Evolutionary conservation across 2,888 invertebrate genomes (phyloP).

Genomic region (Agriotes lineatus): DNA sequence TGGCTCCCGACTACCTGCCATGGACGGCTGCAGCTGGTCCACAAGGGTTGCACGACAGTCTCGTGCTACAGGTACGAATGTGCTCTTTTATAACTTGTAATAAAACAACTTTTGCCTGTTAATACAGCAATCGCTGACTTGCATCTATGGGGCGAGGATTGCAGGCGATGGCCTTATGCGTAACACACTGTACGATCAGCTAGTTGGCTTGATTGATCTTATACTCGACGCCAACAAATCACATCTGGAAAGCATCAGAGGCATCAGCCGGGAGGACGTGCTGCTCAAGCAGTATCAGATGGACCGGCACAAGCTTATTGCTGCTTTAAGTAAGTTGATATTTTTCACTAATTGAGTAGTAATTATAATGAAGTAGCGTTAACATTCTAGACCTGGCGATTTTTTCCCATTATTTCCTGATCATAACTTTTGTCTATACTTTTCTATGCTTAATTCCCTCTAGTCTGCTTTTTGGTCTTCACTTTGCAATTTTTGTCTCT

Average conservation of each 20-base stretch:
- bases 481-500: too few species aligned
- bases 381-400: too few species aligned
- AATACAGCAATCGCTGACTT: slow-evolving; percentile 64
- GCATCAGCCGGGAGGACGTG: slow-evolving; percentile 69
- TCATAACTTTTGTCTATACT: too few species aligned
- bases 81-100: too few species aligned
- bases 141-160: slow-evolving; percentile 69
- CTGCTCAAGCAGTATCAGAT: slow-evolving; percentile 76
- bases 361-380: too few species aligned
- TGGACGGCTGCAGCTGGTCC: slow-evolving; percentile 79
- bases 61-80: slow-evolving; percentile 65
- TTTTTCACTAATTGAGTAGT: too few species aligned
- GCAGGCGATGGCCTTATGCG: slow-evolving; percentile 71
- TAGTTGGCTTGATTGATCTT: slow-evolving; percentile 78
- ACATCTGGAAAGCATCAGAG: slow-evolving; percentile 76
- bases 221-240: slow-evolving; percentile 79
- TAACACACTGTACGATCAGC: slow-evolving; percentile 76
- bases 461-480: too few species aligned
- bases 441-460: too few species aligned
- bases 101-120: too few species aligned
- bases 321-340: slow-evolving; percentile 76
- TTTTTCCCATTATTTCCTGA: too few species aligned
- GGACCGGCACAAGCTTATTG: slow-evolving; percentile 75
- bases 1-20: slow-evolving; percentile 75
- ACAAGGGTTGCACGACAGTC: slow-evolving; percentile 67